Conservation (phyloP, 1,140 invertebrate species). For the Drosophila tsacasi region DNA sequence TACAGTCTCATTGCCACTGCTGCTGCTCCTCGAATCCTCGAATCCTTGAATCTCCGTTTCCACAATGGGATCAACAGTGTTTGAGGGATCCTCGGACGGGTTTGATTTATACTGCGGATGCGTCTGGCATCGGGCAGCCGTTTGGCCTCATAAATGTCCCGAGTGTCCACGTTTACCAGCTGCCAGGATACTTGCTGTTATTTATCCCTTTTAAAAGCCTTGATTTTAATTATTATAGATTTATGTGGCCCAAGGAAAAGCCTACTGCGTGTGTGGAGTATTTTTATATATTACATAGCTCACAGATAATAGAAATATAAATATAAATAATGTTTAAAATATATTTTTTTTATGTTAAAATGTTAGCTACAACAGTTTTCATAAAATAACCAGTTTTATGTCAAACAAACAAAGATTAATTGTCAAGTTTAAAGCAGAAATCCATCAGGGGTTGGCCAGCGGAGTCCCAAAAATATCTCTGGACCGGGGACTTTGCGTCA, state of each 20-base stretch:
- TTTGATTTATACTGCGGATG: conserved; percentile 81
- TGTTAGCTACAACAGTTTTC: no score
- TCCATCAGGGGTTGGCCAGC: not conserved
- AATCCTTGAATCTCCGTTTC: not conserved
- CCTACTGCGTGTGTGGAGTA: not conserved
- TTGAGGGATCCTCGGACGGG: conserved; percentile 34
- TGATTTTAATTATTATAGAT: conserved; percentile 1
- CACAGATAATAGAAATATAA: no score
- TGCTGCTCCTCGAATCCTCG: not conserved
- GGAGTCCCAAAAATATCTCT: not conserved
- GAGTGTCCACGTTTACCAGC: conserved; percentile 21
- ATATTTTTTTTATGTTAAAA: no score
- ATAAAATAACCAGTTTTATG: no score
- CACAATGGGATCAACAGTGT: conserved; percentile 57
- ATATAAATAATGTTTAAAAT: no score
- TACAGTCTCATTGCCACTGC: not conserved
- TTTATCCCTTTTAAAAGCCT: not conserved
- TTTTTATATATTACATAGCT: not conserved
- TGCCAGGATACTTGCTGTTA: conserved; percentile 6
- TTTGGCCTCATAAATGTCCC: conserved; percentile 50
- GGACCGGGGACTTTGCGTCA: conserved; percentile 13
- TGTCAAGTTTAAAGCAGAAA: not conserved
- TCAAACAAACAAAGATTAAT: not conserved
- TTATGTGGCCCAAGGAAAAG: not conserved
- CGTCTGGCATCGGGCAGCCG: conserved; percentile 59